Base-by-base conservation (phyloP, 2,888 invertebrate genomes). In the Hedya salicella region DNA sequence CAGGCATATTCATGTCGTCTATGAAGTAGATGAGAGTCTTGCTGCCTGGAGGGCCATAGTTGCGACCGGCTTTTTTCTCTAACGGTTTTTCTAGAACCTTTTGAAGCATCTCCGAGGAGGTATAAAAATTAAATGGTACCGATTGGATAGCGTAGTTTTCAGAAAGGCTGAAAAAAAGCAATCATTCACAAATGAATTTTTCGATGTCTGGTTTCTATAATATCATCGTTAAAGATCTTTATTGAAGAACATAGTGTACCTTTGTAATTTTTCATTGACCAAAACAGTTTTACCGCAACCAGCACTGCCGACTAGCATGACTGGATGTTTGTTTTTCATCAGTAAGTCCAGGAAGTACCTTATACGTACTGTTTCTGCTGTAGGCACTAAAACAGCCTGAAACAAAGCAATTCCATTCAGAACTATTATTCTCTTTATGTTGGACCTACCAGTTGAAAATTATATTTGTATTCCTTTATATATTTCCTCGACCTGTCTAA, bases 1-100 rank as follows among this genome's bases (percentile, higher is more conserved):
- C 98, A 0, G 99, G 98, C 98, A 99, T 99, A 82, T 99, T 99
- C 96, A 99, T 96, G 79, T 99, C 99, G 80, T 99, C 99, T 68
- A 99, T 96, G 81, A 99, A 99, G 85, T 98, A 99, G 69, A 99
- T 95, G 46, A 99, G 92, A 0, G 96, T 97, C 87, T 98, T 98
- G 78, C 95, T 98, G 13, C 98, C 98, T 0, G 98, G 98, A 13
- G 99, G 99, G 0, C 98, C 99, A 79, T 96, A 99, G 89, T 98
- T 98, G 70, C 98, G 93, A 6, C 97, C 97, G 9, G 98, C 98
- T 86, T 99, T 99, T 91, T 99, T 99, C 85, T 99, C 99, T 67
- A 99, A 85, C 5, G 98, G 97, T 81, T 97, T 98, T 83, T 99
- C 99, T 63, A 99, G 87, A 59, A 98, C 96, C 82, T 97, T 97